A percentile compares a stretch with the other conserved stretches of the same genome.
phyloP scores from a whole-genome alignment of 2,888 invertebrate species.

The Koerneria pararmatus region DNA sequence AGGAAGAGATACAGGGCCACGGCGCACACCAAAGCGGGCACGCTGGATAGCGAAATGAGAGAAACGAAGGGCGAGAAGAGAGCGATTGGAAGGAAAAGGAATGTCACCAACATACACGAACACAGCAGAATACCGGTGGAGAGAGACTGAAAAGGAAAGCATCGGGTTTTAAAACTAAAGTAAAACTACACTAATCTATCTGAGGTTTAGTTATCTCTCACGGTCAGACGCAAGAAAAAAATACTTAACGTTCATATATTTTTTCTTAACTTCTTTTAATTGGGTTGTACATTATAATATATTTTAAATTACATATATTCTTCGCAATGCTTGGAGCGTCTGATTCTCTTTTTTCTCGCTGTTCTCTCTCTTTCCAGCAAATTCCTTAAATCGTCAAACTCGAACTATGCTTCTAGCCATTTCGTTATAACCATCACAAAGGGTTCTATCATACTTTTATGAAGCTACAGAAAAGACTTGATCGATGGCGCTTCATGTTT shows the following conservation, averaged over 20 bases:
- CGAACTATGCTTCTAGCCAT: too few relatives aligned
- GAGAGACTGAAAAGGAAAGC: constrained; percentile 45
- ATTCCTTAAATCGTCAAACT: too few relatives aligned
- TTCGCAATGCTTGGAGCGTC: too few relatives aligned
- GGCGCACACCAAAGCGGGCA: constrained; percentile 50
- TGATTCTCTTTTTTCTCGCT: too few relatives aligned
- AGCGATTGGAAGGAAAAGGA: constrained; percentile 47
- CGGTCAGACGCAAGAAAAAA: neutral
- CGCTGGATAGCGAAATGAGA: constrained; percentile 43
- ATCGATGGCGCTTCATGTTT: too few relatives aligned
- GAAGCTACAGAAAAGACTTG: too few relatives aligned
- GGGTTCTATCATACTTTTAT: too few relatives aligned
- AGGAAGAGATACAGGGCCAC: constrained; percentile 46
- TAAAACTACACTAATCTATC: neutral
- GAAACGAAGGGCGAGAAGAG: constrained; percentile 13
- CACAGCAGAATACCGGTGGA: constrained; percentile 47
- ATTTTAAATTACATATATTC: too few relatives aligned
- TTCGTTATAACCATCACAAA: too few relatives aligned
- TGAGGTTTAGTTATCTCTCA: neutral
- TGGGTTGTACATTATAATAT: neutral
- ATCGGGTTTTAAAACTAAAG: neutral
- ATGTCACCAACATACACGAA: constrained; percentile 46
- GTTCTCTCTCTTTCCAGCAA: too few relatives aligned
- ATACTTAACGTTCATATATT: neutral
- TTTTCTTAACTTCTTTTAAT: constrained; percentile 14